Evolutionary conservation across 2,113 vertebrate genomes (phyloP), one percentile per base, ranked within the genome.

Genomic region (Ursus arctos): DNA sequence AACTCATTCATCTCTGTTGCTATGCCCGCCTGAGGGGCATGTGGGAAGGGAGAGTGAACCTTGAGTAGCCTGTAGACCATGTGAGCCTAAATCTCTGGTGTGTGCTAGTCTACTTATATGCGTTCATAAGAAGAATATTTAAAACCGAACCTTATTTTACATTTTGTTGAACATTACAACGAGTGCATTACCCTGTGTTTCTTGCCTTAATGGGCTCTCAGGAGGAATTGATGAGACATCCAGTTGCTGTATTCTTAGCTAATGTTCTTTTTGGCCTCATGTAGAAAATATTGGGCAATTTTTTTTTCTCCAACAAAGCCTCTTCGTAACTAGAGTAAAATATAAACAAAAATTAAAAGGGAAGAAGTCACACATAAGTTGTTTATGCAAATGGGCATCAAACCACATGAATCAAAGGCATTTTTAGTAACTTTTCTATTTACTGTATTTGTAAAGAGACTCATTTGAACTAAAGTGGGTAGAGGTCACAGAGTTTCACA

Each of bases 321-420:
- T 85, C 11, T 94, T 55, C 61, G 43, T 80, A 80, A 67, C 24
- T n/a, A 95, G 24, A 92, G 13, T 31, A 72, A 63, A 93, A 55
- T 51, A 57, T 33, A 77, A 92, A 92, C 47, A 36, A 94, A 79
- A 82, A 72, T 31, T 47, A 55, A 86, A 94, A 93, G 61, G 9
- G 79, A 94, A 95, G 51, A 76, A 71, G 33, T 92, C 72, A 86
- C 13, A 71, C 33, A 31, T 47, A 96, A 53, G 72, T 88, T 97
- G 33, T 90, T 85, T 83, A 81, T 95, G 40, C 16, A 89, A 93
- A 85, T 14, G 21, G 28, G 19, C 43, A 51, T 84, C 26, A 77
- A 95, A 87, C 84, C 51, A 11, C 11, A 31, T 14, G 7, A 69
- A 21, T 80, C 33, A 79, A 84, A 93, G 55, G 3, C 3, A 93